Base-by-base conservation (phyloP, 2,888 invertebrate genomes). In the Trachelus tabidus region DNA sequence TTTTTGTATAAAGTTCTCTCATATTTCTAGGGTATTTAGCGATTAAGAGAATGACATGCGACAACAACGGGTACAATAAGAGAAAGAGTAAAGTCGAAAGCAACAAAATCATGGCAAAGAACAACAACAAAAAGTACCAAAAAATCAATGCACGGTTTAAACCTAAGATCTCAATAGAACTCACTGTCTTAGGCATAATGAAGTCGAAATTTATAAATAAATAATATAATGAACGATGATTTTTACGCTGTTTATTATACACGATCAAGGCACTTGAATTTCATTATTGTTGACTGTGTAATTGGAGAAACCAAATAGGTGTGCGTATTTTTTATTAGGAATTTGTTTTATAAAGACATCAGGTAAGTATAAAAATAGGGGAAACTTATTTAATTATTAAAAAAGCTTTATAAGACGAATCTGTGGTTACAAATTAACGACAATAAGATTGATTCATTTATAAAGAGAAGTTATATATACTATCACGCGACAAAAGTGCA, bases 1-100 rank as follows among this genome's bases (percentile, higher is more conserved):
- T 56, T 77, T 77, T 77, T 77, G 73, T 77, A 77, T 73, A 35
- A 77, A 68, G 69, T 35, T 77, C 73, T 68, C 73, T 56, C 56
- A 15, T 56, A 23, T 23, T 23, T 56, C 23, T 56, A 56, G 69
- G 68, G 73, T 77, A 68, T 77, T 77, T 76, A 76, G 76, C 34
- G 30, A 56, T 77, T 77, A 73, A 73, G 23, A 56, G 56, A 56
- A 56, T 56, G 2, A 56, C 23, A 23, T 6, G 23, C 56, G 56
- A 56, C 15, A 23, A 23, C 23, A 40, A 40, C 23, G 15, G 40
- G 40, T 40, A 40, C 40, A 15, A 40, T 40, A 40, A 40, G 15
- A 40, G 15, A 15, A 40, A 40, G 6, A 56, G 56, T 56, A 23
- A 56, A 56, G 56, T 56, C 56, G 56, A 56, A 56, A 23, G 15